Conservation (phyloP, 2,113 vertebrate species). For the Haliaeetus leucogaster region DNA sequence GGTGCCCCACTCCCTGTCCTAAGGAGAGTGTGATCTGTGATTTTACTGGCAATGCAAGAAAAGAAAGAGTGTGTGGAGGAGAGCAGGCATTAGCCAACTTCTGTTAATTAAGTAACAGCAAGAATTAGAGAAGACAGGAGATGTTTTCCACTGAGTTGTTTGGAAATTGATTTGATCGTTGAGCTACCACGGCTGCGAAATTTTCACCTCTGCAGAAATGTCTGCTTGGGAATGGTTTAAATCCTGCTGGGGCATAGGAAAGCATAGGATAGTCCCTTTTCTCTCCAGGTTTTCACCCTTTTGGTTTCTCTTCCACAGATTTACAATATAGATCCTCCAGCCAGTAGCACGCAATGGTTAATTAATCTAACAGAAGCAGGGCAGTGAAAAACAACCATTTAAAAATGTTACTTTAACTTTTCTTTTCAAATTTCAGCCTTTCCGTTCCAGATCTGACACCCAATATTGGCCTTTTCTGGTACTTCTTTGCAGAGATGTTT, state of each 20-base stretch:
- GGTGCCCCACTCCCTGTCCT: background rate
- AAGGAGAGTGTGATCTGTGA: background rate
- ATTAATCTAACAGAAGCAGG: background rate
- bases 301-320: background rate
- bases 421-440: slow-evolving; percentile 80
- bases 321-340: background rate
- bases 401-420: background rate
- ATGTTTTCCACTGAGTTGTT: background rate
- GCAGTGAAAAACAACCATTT: background rate
- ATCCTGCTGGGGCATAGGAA: background rate
- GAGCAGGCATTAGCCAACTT: background rate
- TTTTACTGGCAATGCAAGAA: background rate
- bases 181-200: background rate
- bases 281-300: background rate
- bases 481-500: slow-evolving; percentile 99
- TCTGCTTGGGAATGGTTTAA: background rate
- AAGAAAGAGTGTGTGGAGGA: background rate
- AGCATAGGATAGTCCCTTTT: background rate
- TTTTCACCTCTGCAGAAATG: background rate
- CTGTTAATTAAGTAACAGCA: background rate
- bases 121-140: background rate
- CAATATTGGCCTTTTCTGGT: slow-evolving; percentile 99
- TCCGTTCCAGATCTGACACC: slow-evolving; percentile 96
- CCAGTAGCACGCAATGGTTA: background rate
- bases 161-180: background rate